These are phyloP conservation scores for Ceratina japonica DNA, from an alignment of 1,140 invertebrate genomes.

Conservation along the genomic window DNA sequence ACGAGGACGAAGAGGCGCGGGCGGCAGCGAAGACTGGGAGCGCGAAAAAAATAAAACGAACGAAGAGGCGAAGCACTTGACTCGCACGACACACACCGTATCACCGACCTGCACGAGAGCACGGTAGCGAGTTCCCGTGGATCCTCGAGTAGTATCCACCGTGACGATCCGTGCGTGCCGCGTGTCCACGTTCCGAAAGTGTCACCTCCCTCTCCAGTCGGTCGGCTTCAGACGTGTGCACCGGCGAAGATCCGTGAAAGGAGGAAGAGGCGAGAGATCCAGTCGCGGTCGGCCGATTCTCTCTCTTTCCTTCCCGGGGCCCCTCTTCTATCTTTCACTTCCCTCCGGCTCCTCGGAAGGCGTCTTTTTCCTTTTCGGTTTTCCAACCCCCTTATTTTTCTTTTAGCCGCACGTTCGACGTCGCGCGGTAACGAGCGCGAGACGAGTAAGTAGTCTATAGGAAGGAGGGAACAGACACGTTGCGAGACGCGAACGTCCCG, in stretches of 20 bases:
- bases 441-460: slow-evolving; percentile 51
- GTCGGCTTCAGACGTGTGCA: slow-evolving; percentile 45
- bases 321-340: too few relatives aligned
- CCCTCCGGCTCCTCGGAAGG: neutral
- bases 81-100: slow-evolving; percentile 38
- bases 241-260: slow-evolving; percentile 65
- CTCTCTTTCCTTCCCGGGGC: slow-evolving; percentile 6
- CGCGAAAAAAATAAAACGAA: neutral
- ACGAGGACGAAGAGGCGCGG: neutral
- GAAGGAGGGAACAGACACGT: slow-evolving; percentile 47
- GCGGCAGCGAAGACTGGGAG: neutral
- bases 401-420: slow-evolving; percentile 48
- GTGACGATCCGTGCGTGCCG: slow-evolving; percentile 61
- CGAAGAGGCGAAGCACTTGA: slow-evolving; percentile 14
- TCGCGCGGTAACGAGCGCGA: slow-evolving; percentile 58
- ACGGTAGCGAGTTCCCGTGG: slow-evolving; percentile 51
- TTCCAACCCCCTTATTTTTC: neutral
- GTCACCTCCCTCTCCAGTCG: slow-evolving; percentile 59
- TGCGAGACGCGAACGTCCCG: slow-evolving; percentile 19
- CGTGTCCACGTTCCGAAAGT: slow-evolving; percentile 62
- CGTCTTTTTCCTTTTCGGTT: neutral
- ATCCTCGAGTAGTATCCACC: slow-evolving; percentile 49
- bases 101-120: slow-evolving; percentile 55
- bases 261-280: slow-evolving; percentile 63
- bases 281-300: slow-evolving; percentile 56